Base-by-base conservation (phyloP, 1,140 invertebrate species). In the Drosophila kurseongensis region DNA sequence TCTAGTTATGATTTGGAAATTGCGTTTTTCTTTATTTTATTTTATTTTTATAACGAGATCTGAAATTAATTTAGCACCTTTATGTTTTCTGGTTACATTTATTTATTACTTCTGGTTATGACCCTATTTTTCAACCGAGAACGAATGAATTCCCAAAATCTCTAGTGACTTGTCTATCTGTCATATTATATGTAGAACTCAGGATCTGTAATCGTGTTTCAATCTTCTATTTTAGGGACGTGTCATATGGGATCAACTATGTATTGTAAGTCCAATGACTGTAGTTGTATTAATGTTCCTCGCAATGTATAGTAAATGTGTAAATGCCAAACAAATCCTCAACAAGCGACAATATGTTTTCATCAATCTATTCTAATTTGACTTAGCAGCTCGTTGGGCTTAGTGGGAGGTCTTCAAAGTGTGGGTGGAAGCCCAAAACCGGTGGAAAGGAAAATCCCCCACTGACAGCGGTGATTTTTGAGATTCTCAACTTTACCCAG, bases 341-440 rank as follows among this genome's bases (percentile, higher is more conserved):
- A 68, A 66, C 54, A 75, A 66, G 58, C 54, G 38, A 41, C 36
- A 44, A 52, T 58, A 76, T 66, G 55, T 35, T 75, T 76, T 55
- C 55, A 44, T 75, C 55, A 75, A 78, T 81, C 66, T 79, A 82
- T 73, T 69, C 61, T 86, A 88, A 75, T 86, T 88, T 88, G 79
- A 78, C 65, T 75, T 86, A 72, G 65, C 55, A 62, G 83, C 83
- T 82, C 62, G 57, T 68, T 55, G 47, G 61, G 56, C 52, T 78
- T 83, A 76, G 48, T 13, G 48, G 65, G 38, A 65, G 27, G 45
- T 50, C 63, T 10, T 36, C 16, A 40, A 36, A 58, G 27, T 38
- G 29, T 58, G 23, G 18, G 18, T n/a, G 14, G 60, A 27, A 32
- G 13, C 29, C 45, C 10, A 14, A 27, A 51, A 23, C 35, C 58